Evolutionary conservation across 53 echinoderm and acorn worm species (phyloP).

Genomic region (Luidia sarsii): DNA sequence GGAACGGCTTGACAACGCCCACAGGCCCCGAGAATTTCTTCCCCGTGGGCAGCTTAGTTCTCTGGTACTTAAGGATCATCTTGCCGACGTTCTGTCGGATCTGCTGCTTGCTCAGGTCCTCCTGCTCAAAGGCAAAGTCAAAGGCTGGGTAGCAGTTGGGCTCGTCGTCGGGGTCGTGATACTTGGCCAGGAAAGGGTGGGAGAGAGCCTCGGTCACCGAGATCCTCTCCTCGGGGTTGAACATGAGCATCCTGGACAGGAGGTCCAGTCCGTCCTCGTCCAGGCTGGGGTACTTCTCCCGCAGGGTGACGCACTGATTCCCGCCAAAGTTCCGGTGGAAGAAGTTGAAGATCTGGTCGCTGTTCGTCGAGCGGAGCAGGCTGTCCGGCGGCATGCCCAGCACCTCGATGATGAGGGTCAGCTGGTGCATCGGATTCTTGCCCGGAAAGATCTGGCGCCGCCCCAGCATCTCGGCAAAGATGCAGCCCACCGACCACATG

Average conservation of each 20-base stretch:
- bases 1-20: constrained; percentile 16
- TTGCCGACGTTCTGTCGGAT: constrained; percentile 85
- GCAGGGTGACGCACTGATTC: constrained; percentile 62
- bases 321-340: constrained; percentile 83
- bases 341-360: constrained; percentile 88
- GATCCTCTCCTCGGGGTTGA: constrained; percentile 81
- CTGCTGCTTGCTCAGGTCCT: constrained; percentile 78
- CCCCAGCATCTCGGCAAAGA: constrained; percentile 94
- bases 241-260: constrained; percentile 87
- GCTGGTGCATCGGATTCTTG: constrained; percentile 91
- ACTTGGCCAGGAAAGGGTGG: constrained; percentile 86
- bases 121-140: constrained; percentile 95
- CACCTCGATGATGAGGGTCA: constrained; percentile 80
- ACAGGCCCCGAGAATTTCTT: constrained; percentile 40
- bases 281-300: constrained; percentile 71
- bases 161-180: constrained; percentile 90
- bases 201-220: constrained; percentile 77
- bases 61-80: constrained; percentile 92
- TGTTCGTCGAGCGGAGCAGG: constrained; percentile 79
- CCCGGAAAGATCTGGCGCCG: constrained; percentile 94
- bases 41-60: constrained; percentile 48
- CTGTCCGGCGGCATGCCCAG: constrained; percentile 91
- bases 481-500: constrained; percentile 98
- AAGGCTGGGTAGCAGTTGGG: constrained; percentile 85
- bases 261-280: constrained; percentile 77